A percentile compares a stretch with the other conserved stretches of the same genome.
These are phyloP conservation scores for Nylanderia fulva DNA, from an alignment of 1,140 invertebrate species.

Conservation along the genomic window DNA sequence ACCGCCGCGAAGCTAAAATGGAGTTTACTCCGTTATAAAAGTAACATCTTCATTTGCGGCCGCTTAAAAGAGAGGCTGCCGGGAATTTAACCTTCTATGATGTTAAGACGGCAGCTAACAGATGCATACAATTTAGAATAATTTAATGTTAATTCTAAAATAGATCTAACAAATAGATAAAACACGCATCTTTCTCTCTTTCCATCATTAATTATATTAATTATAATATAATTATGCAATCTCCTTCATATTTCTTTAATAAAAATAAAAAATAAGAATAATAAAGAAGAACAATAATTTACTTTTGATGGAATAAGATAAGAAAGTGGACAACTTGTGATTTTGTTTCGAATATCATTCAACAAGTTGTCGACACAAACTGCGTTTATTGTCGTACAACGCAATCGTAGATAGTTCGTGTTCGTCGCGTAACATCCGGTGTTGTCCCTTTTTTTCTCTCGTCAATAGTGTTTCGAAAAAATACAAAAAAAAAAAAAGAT, in stretches of 20 bases:
- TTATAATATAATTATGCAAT: neutral
- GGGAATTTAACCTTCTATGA: conserved; percentile 15
- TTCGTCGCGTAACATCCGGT: neutral
- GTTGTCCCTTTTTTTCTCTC: neutral
- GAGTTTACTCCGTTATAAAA: conserved; percentile 16
- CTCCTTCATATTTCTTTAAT: neutral
- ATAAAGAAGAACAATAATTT: neutral
- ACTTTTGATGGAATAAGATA: neutral
- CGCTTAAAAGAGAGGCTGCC: neutral
- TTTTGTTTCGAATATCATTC: neutral
- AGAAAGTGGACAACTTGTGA: neutral
- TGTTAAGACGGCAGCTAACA: neutral
- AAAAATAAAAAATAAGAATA: neutral
- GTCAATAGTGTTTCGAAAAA: conserved; percentile 31
- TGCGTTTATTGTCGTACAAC: neutral
- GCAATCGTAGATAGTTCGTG: neutral
- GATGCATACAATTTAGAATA: conserved; percentile 10
- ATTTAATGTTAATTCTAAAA: conserved; percentile 3
- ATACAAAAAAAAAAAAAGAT: conserved; percentile 23
- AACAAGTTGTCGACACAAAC: neutral
- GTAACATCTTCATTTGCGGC: conserved; percentile 47
- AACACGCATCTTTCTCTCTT: too few relatives aligned
- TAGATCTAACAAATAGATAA: neutral
- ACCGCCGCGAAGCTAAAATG: conserved; percentile 31
- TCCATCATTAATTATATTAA: conserved; percentile 4